Evolutionary conservation across 2,113 vertebrate genomes (phyloP).

Genomic region (Thryonomys swinderianus): DNA sequence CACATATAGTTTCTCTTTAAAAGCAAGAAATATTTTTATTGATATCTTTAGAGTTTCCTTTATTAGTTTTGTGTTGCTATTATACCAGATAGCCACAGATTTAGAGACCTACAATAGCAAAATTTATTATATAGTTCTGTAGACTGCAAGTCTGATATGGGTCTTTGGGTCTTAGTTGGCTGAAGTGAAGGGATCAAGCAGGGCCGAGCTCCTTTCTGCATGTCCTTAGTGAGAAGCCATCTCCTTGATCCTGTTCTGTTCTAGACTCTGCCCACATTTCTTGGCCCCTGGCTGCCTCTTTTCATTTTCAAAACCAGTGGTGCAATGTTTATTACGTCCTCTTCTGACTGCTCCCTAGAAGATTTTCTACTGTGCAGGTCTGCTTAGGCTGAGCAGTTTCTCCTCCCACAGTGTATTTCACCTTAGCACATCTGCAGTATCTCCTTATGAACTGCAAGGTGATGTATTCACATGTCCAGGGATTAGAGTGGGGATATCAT

Average conservation of each 20-base stretch:
- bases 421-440: background rate
- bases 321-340: background rate
- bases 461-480: background rate
- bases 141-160: background rate
- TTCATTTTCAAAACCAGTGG: background rate
- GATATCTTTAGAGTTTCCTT: conserved; percentile 1
- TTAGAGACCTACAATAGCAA: background rate
- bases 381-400: background rate
- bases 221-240: background rate
- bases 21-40: conserved; percentile 23
- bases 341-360: background rate
- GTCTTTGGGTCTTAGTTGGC: background rate
- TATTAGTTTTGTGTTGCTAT: background rate
- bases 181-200: background rate
- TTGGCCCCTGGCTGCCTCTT: background rate
- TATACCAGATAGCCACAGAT: background rate
- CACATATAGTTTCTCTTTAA: background rate
- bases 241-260: background rate
- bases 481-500: background rate
- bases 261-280: background rate
- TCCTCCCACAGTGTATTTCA: background rate
- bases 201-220: background rate
- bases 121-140: background rate
- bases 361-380: background rate
- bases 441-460: background rate